phyloP scores from a whole-genome alignment of 2,113 vertebrate species.

The Athene cunicularia region DNA sequence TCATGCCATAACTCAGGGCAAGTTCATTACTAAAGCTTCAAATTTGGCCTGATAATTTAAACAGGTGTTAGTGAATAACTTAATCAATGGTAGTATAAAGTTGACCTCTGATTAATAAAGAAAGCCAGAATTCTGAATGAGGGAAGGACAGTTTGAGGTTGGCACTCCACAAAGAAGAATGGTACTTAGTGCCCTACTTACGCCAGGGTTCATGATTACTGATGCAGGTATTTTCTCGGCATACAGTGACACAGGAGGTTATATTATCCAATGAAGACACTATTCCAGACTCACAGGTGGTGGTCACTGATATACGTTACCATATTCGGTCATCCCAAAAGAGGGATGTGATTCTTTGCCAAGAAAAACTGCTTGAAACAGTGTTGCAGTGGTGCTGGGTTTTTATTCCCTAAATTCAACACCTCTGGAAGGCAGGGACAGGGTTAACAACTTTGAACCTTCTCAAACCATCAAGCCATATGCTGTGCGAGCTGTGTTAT shows the following conservation, averaged over 20 bases:
- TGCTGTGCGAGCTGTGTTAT: neutral
- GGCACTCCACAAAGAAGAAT: neutral
- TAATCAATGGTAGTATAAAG: neutral
- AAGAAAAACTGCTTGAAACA: neutral
- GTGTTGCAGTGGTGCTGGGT: accelerated
- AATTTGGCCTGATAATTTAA: neutral
- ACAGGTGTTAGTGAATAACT: neutral
- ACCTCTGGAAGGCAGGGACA: neutral
- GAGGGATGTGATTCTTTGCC: accelerated
- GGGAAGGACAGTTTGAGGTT: neutral
- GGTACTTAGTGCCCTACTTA: neutral
- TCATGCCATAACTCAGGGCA: neutral
- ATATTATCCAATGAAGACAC: neutral
- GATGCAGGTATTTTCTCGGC: neutral
- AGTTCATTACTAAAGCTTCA: neutral
- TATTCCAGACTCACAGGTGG: neutral
- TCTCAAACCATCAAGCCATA: neutral
- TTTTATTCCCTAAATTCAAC: neutral
- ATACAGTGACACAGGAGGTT: neutral
- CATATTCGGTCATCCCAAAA: neutral
- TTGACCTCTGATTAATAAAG: conserved; percentile 21
- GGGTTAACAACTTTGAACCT: neutral
- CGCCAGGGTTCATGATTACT: neutral
- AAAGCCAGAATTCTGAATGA: neutral
- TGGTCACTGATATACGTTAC: neutral